Conservation (phyloP, 2,888 invertebrate species). For the Frankliniella fusca region DNA sequence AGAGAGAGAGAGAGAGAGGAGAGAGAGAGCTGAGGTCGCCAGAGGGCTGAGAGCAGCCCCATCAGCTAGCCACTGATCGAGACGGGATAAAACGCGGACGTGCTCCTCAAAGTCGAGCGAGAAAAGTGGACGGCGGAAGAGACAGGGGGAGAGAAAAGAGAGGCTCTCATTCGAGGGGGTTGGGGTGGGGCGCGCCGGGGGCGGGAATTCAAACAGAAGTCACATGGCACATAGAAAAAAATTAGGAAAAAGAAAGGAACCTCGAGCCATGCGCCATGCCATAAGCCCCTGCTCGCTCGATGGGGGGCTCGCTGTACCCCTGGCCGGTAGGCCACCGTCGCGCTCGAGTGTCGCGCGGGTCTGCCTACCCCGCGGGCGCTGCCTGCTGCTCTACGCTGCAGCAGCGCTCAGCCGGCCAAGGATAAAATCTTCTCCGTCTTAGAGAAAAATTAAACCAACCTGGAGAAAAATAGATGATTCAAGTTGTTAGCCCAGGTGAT, state of each 20-base stretch:
- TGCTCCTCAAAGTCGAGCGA: not conserved
- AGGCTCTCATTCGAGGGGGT: too few species aligned
- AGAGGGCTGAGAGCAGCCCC: not conserved
- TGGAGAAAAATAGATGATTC: too few species aligned
- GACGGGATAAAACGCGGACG: not conserved
- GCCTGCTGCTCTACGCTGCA: not conserved
- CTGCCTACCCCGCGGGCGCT: not conserved
- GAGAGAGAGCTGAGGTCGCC: not conserved
- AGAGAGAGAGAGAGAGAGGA: constrained; percentile 9
- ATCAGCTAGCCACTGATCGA: not conserved
- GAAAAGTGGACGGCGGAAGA: not conserved
- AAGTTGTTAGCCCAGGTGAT: too few species aligned
- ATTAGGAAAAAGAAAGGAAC: too few species aligned
- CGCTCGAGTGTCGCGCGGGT: not conserved
- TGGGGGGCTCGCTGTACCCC: not conserved
- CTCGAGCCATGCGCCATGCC: too few species aligned
- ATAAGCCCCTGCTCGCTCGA: too few species aligned
- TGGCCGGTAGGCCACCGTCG: not conserved
- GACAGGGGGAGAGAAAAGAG: not conserved
- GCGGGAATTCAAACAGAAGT: too few species aligned
- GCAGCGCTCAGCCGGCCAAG: not conserved
- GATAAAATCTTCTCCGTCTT: too few species aligned
- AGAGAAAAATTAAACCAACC: too few species aligned
- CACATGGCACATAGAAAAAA: too few species aligned
- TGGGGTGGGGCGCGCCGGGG: not conserved